Percentiles rank a stretch among this genome's conserved stretches.
Conservation (phyloP, 1,140 invertebrate species). For the Batillaria attramentaria region DNA sequence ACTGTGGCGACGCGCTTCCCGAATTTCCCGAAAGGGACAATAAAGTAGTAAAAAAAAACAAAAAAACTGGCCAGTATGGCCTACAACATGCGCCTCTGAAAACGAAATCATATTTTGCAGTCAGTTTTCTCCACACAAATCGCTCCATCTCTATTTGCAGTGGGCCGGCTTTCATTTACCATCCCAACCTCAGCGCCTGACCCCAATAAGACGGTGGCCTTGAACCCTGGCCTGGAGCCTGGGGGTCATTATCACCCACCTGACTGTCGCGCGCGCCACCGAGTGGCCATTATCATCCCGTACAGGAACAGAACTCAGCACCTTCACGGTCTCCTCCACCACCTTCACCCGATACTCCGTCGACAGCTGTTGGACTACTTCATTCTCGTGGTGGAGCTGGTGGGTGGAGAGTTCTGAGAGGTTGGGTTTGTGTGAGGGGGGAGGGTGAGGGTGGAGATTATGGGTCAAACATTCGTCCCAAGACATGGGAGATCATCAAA, state of each 20-base stretch:
- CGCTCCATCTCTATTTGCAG: too few species aligned
- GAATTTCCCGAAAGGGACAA: too few species aligned
- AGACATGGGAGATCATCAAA: too few species aligned
- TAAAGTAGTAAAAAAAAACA: too few species aligned
- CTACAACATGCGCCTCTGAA: too few species aligned
- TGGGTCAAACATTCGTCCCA: too few species aligned
- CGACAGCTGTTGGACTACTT: conserved; percentile 60
- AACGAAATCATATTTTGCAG: too few species aligned
- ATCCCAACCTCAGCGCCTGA: conserved; percentile 17
- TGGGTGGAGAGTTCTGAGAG: conserved; percentile 37
- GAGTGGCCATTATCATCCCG: conserved; percentile 58
- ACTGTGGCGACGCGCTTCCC: too few species aligned
- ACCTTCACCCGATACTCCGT: conserved; percentile 59
- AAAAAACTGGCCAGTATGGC: too few species aligned
- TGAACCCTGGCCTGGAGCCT: conserved; percentile 39
- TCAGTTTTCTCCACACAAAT: too few species aligned
- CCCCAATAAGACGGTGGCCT: conserved; percentile 38
- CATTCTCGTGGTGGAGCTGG: conserved; percentile 60
- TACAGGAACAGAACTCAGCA: conserved; percentile 57
- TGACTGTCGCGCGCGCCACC: conserved; percentile 47
- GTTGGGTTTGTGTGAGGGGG: too few species aligned
- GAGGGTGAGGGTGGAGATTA: too few species aligned
- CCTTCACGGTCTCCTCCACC: conserved; percentile 54
- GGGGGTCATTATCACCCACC: conserved; percentile 57
- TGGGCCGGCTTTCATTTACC: conserved; percentile 31